Evolutionary conservation across 2,113 vertebrate genomes (phyloP).

Genomic region (Ophiodon elongatus): DNA sequence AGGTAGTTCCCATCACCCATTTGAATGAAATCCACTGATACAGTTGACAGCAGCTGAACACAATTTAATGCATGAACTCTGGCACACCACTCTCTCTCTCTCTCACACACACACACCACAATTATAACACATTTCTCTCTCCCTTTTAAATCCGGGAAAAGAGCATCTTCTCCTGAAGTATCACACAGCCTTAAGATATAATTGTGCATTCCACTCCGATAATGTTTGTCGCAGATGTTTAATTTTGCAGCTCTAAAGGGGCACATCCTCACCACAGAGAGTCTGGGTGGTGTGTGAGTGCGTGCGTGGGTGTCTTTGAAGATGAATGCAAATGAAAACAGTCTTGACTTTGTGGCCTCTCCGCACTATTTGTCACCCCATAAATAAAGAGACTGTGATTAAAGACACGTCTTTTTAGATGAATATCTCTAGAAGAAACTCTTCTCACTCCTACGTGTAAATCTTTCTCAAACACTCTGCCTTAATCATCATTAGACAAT

Average conservation of each 20-base stretch:
- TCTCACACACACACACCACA: slow-evolving; percentile 1
- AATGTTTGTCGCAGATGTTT: slow-evolving; percentile 57
- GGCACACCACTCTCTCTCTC: slow-evolving; percentile 9
- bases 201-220: slow-evolving; percentile 12
- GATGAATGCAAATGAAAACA: slow-evolving; percentile 51
- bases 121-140: slow-evolving; percentile 33
- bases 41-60: slow-evolving; percentile 33
- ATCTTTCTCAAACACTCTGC: slow-evolving; percentile 11
- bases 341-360: not conserved
- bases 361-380: not conserved
- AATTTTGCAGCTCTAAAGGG: slow-evolving; percentile 23
- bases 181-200: slow-evolving; percentile 7
- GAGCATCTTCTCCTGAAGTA: not conserved
- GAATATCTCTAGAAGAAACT: too few relatives aligned
- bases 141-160: slow-evolving; percentile 37
- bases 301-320: slow-evolving; percentile 39
- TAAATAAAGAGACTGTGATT: slow-evolving; percentile 48
- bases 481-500: slow-evolving; percentile 46
- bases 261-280: slow-evolving; percentile 12
- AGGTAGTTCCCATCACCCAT: not conserved
- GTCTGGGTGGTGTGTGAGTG: slow-evolving; percentile 6
- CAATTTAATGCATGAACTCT: slow-evolving; percentile 40
- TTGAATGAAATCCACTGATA: slow-evolving; percentile 1
- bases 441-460: not conserved
- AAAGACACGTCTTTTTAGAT: slow-evolving; percentile 31